Conservation (phyloP, 2,888 invertebrate genomes). For the Hanleya hanleyi region DNA sequence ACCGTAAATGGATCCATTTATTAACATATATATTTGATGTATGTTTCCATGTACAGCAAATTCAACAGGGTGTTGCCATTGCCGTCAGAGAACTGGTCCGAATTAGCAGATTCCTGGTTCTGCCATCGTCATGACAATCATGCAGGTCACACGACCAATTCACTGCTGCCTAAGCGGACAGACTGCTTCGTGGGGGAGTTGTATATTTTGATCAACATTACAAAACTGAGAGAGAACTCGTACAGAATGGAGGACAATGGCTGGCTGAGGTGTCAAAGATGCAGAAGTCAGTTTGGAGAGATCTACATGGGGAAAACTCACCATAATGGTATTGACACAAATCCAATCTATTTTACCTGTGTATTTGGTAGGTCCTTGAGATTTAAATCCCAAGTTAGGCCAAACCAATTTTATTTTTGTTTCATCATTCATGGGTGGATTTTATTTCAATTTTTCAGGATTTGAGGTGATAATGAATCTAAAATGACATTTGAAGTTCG, state of each 20-base stretch:
- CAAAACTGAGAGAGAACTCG: not conserved
- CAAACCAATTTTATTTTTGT: too few relatives aligned
- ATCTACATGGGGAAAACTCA: not conserved
- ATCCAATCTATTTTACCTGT: too few relatives aligned
- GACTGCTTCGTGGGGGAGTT: slow-evolving; percentile 62
- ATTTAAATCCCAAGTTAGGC: too few relatives aligned
- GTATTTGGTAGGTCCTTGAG: too few relatives aligned
- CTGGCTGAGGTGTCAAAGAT: not conserved
- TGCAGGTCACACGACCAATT: slow-evolving; percentile 11
- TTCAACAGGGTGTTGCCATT: slow-evolving; percentile 58
- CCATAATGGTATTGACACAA: not conserved
- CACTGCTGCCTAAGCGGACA: slow-evolving; percentile 41
- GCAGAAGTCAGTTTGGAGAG: slow-evolving; percentile 7
- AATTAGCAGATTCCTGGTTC: slow-evolving; percentile 65
- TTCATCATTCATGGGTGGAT: too few relatives aligned
- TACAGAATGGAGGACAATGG: not conserved
- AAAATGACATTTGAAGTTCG: too few relatives aligned
- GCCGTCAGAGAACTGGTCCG: slow-evolving; percentile 65
- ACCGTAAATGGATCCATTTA: too few relatives aligned
- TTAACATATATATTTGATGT: too few relatives aligned
- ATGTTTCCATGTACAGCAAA: slow-evolving; percentile 40
- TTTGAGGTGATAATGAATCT: too few relatives aligned
- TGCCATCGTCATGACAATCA: slow-evolving; percentile 54
- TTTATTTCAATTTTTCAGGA: too few relatives aligned
- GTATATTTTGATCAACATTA: slow-evolving; percentile 47